Evolutionary conservation across 2,888 invertebrate genomes (phyloP).

Genomic region (Aporophyla lueneburgensis): DNA sequence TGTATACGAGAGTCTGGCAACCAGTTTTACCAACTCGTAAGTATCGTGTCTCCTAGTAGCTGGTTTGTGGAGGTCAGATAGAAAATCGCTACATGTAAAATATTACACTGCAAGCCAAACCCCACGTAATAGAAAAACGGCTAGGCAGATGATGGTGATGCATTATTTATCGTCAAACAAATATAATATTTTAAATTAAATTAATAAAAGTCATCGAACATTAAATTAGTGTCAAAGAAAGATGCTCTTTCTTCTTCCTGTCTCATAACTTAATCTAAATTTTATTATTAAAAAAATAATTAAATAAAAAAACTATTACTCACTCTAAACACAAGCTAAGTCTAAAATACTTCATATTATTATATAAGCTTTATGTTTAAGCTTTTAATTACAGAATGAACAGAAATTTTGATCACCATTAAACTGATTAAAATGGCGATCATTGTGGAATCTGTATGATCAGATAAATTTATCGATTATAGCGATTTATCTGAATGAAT

Average conservation of each 20-base stretch:
- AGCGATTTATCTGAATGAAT: background rate
- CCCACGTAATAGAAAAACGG: no score
- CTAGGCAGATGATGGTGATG: no score
- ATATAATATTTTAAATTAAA: background rate
- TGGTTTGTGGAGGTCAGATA: no score
- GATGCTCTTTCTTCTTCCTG: background rate
- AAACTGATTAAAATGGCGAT: background rate
- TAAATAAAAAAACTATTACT: slow-evolving; percentile 4
- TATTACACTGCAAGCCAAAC: no score
- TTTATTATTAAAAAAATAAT: slow-evolving; percentile 21
- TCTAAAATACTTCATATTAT: background rate
- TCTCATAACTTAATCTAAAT: background rate
- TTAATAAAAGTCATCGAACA: background rate
- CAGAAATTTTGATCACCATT: background rate
- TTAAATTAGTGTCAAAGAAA: background rate
- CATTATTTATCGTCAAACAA: background rate
- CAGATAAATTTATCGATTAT: no score
- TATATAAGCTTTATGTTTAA: slow-evolving; percentile 30
- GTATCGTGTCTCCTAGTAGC: no score
- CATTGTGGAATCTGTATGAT: background rate
- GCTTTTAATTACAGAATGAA: slow-evolving; percentile 26
- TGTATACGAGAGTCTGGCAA: background rate
- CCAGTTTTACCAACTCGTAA: no score
- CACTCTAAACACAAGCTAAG: slow-evolving; percentile 4
- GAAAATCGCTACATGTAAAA: no score